phyloP scores from a whole-genome alignment of 1,140 invertebrate genomes.

The Delia radicum region DNA sequence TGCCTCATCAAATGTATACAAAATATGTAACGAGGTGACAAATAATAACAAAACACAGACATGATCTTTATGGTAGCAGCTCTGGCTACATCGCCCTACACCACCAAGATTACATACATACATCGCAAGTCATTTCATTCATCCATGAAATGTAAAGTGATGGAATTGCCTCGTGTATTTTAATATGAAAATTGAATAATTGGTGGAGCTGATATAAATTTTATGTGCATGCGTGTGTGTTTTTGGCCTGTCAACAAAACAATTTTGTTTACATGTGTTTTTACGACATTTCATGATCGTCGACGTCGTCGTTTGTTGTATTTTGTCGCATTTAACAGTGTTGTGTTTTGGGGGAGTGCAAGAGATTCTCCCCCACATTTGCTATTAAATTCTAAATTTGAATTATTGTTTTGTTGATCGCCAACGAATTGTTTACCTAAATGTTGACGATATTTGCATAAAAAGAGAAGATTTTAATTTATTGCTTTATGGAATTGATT shows the following conservation, averaged over 20 bases:
- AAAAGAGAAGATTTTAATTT: neutral
- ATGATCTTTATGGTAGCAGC: neutral
- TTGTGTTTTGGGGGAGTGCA: neutral
- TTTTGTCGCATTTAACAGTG: neutral
- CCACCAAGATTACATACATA: neutral
- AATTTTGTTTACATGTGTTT: constrained; percentile 17
- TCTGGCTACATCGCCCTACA: too few relatives aligned
- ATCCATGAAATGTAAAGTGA: neutral
- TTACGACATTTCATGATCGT: constrained; percentile 19
- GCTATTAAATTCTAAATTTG: constrained; percentile 8
- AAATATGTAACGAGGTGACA: constrained; percentile 25
- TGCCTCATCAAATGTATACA: constrained; percentile 10
- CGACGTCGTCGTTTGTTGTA: neutral
- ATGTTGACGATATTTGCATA: neutral
- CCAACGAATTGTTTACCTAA: constrained; percentile 12
- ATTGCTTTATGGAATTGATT: neutral
- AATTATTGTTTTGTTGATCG: constrained; percentile 15
- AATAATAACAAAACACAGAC: constrained; percentile 23
- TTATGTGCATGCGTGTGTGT: neutral
- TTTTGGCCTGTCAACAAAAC: constrained; percentile 5
- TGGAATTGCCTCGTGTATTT: constrained; percentile 2
- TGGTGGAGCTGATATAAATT: neutral
- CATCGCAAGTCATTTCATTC: neutral
- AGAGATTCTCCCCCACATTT: neutral
- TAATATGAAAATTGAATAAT: constrained; percentile 12